phyloP scores from a whole-genome alignment of 2,797 vertebrate species.

The Megalops cyprinoides region DNA sequence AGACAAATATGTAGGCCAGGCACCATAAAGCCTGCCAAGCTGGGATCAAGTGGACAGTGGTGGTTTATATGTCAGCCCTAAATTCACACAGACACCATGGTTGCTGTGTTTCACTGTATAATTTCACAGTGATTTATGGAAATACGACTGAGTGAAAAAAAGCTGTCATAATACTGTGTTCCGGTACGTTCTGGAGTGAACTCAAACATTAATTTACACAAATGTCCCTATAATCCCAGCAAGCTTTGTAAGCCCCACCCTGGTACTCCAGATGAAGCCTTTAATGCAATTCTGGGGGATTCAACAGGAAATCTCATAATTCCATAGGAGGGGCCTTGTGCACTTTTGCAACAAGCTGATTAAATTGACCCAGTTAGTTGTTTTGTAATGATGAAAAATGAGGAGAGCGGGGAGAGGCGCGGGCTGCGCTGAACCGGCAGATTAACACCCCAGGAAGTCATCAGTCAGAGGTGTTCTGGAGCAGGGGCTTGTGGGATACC shows the following conservation, averaged over 20 bases:
- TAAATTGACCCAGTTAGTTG: conserved; percentile 26
- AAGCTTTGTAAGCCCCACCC: background rate
- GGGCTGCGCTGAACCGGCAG: conserved; percentile 16
- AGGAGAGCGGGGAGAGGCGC: background rate
- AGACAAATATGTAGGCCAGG: background rate
- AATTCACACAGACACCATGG: background rate
- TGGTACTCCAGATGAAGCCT: background rate
- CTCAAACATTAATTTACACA: background rate
- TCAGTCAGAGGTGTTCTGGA: conserved; percentile 18
- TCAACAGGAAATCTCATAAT: conserved; percentile 19
- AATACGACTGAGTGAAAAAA: background rate
- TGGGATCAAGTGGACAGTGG: background rate
- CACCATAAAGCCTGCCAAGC: too few relatives aligned
- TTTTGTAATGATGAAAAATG: conserved; percentile 21
- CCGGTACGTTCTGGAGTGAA: background rate
- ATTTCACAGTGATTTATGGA: background rate
- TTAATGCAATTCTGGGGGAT: conserved; percentile 4
- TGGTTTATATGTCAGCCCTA: background rate
- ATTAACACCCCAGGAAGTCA: conserved; percentile 4
- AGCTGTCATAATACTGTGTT: background rate
- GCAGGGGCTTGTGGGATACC: conserved; percentile 15
- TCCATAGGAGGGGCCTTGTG: conserved; percentile 16
- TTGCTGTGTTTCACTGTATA: background rate
- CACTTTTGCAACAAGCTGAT: conserved; percentile 19
- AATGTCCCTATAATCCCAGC: background rate